Base-by-base conservation (phyloP, 2,797 vertebrate genomes). In the Varecia variegata region DNA sequence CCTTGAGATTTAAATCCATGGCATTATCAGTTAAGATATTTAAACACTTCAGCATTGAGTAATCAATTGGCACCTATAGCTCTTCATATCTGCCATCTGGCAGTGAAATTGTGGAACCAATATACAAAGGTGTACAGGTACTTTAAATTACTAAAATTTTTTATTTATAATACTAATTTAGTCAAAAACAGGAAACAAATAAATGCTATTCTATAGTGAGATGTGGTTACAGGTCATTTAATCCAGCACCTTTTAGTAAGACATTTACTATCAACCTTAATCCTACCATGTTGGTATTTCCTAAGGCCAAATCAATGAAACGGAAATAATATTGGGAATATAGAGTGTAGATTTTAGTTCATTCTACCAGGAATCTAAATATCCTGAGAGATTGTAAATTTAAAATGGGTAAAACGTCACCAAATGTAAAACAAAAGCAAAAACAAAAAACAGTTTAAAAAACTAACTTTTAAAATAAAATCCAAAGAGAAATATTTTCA, bases 1-100 rank as follows among this genome's bases (percentile, higher is more conserved):
- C 52, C 58, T 73, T 92, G 73, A 84, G 38, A 93, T 80, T 92
- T 88, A 65, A 96, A 88, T 45, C 7, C 25, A 96, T 20, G 38
- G 40, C 65, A 85, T 0, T 54, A 20, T 71, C 15, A 45, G 89
- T 88, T 81, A 77, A 67, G 23, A 65, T 40, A 84, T 10, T 91
- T 52, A 68, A 93, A 85, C 27, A 90, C 20, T 52, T 81, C 40
- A 71, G 83, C 50, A n/a, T 6, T 85, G 10, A 83, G 35, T 35
- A 86, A 67, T 92, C 52, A 43, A 67, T 0, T 89, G 74, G 25
- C 23, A 60, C 27, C 87, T 87, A 76, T 43, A 17, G 76, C 68
- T 74, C 60, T 93, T 79, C 47, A n/a, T 38, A 54, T 79, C 23
- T 79, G 60, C 30, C 7, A 86, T 1, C 40, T 74, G 17, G 21